phyloP scores from a whole-genome alignment of 2,113 vertebrate species.

The Butorides virescens region DNA sequence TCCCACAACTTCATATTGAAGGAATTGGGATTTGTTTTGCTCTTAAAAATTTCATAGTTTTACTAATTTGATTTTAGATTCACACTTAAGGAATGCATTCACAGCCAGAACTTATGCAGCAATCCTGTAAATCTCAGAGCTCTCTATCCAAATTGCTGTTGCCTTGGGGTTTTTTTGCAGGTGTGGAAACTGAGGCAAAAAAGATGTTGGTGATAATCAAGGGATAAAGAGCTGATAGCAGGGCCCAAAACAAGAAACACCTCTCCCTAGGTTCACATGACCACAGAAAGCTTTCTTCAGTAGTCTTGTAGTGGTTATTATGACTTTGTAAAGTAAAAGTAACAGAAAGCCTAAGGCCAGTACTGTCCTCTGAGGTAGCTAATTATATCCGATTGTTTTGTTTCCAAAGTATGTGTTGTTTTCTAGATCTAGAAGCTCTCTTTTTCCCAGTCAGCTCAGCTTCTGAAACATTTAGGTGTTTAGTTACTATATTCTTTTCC shows the following conservation, averaged over 20 bases:
- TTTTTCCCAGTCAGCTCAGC: neutral
- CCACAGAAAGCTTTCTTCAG: neutral
- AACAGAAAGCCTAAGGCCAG: fast-evolving
- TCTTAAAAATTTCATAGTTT: neutral
- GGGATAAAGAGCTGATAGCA: neutral
- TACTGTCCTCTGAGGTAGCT: neutral
- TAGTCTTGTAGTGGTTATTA: neutral
- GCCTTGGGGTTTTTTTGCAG: neutral
- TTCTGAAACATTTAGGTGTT: neutral
- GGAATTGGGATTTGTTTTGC: neutral
- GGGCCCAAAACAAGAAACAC: neutral
- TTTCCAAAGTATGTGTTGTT: neutral
- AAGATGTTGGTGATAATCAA: neutral
- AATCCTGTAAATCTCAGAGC: neutral
- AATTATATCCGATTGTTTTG: neutral
- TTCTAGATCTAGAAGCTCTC: neutral
- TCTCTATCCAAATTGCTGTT: neutral
- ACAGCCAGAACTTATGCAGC: fast-evolving
- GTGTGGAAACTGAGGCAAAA: neutral
- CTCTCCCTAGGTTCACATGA: neutral
- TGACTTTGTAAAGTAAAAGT: neutral
- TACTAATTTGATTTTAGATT: neutral
- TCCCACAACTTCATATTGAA: neutral
- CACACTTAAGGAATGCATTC: neutral
- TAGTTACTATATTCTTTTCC: neutral